Percentiles rank a stretch among this genome's conserved stretches.
These are phyloP conservation scores for Callimorpha dominula DNA, from an alignment of 2,888 invertebrate genomes.

Conservation along the genomic window DNA sequence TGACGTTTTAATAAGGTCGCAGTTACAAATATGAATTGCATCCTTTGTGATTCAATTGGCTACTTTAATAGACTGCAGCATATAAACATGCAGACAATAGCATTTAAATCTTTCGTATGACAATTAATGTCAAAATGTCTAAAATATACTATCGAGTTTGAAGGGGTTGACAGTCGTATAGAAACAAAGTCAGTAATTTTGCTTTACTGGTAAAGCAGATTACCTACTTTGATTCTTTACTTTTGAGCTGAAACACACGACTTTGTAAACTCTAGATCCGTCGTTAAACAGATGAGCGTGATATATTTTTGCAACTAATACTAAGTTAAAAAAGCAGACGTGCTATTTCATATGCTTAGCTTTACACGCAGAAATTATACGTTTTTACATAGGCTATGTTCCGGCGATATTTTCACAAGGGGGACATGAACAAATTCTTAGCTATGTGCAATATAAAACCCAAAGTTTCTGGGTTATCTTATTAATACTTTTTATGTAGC, in stretches of 20 bases:
- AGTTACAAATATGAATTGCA: too few species aligned
- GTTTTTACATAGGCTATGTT: constrained; percentile 18
- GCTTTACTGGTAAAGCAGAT: too few species aligned
- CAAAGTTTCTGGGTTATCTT: constrained; percentile 32
- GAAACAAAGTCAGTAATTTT: too few species aligned
- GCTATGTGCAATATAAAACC: constrained; percentile 46
- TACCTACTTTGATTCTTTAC: not conserved
- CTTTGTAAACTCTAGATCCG: not conserved
- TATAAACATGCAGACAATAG: too few species aligned
- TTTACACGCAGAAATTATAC: constrained; percentile 14
- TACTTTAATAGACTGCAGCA: too few species aligned
- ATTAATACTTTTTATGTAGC: constrained; percentile 5
- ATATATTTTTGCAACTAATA: constrained; percentile 6
- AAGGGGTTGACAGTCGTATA: too few species aligned
- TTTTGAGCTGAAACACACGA: not conserved
- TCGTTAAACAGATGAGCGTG: not conserved
- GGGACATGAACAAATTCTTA: constrained; percentile 26
- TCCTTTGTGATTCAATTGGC: too few species aligned
- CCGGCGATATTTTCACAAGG: constrained; percentile 38
- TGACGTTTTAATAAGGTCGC: too few species aligned
- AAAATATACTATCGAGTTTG: too few species aligned
- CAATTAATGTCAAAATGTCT: too few species aligned
- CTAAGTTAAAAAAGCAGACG: not conserved
- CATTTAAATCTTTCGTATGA: too few species aligned
- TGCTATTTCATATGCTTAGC: constrained; percentile 30